Conservation (phyloP, 2,888 invertebrate species). For the Drymonia ruficornis region DNA sequence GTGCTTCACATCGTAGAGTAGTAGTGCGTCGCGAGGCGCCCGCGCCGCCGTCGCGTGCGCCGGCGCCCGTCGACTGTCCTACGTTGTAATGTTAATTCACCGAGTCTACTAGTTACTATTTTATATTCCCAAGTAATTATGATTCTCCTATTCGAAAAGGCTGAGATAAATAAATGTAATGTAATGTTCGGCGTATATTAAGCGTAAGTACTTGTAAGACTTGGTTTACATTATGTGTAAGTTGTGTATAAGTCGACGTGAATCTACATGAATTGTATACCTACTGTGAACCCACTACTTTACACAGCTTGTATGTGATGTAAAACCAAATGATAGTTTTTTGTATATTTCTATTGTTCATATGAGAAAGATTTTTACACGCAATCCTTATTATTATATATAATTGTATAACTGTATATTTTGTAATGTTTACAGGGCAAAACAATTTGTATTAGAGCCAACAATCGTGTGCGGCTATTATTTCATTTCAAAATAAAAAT, state of each 20-base stretch:
- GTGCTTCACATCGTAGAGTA: constrained; percentile 82
- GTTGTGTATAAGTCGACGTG: constrained; percentile 18
- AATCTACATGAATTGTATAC: constrained; percentile 11
- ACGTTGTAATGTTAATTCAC: constrained; percentile 72
- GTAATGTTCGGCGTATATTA: constrained; percentile 74
- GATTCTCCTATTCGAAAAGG: constrained; percentile 84
- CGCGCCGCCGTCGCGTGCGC: constrained; percentile 28
- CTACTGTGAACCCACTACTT: constrained; percentile 25
- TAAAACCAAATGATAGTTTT: constrained; percentile 73
- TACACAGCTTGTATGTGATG: constrained; percentile 61
- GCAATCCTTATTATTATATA: constrained; percentile 67
- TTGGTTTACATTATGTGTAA: constrained; percentile 61
- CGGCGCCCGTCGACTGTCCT: constrained; percentile 33
- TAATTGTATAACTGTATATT: constrained; percentile 67
- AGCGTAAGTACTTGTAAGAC: constrained; percentile 49
- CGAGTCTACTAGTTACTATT: constrained; percentile 79
- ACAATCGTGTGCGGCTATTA: constrained; percentile 16
- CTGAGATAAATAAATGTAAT: constrained; percentile 78
- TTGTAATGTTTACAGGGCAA: constrained; percentile 66
- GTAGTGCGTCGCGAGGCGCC: constrained; percentile 47
- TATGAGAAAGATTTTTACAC: constrained; percentile 72
- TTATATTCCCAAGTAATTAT: constrained; percentile 78
- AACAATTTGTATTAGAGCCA: constrained; percentile 35
- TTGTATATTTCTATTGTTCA: constrained; percentile 80
- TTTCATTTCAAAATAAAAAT: constrained; percentile 14